Conservation (phyloP, 2,888 invertebrate genomes). For the Brachylomia viminalis region DNA sequence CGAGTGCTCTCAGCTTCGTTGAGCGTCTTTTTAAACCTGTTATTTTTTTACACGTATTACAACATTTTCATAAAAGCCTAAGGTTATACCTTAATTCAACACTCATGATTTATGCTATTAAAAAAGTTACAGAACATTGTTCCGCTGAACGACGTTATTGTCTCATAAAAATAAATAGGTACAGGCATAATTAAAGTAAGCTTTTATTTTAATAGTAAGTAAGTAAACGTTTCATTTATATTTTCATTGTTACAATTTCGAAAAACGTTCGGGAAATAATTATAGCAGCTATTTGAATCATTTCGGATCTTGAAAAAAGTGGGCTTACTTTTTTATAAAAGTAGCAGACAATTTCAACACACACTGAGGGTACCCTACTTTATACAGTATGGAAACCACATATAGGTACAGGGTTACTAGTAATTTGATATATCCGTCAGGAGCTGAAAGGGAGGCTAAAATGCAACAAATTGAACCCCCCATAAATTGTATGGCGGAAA, state of each 20-base stretch:
- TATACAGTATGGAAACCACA: too few relatives aligned
- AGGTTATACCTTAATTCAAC: not conserved
- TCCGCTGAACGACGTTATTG: constrained; percentile 10
- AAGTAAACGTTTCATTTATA: not conserved
- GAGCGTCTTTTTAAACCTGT: not conserved
- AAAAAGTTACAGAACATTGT: constrained; percentile 31
- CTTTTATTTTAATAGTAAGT: not conserved
- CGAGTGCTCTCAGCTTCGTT: not conserved
- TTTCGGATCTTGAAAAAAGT: not conserved
- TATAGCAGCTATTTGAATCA: not conserved
- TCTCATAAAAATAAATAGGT: constrained; percentile 21
- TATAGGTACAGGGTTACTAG: too few relatives aligned
- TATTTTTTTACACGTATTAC: not conserved
- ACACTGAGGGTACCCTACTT: not conserved
- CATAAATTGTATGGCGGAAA: too few relatives aligned
- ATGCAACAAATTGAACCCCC: too few relatives aligned
- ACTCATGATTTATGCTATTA: constrained; percentile 34
- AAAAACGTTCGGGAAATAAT: too few relatives aligned
- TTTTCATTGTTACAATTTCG: not conserved
- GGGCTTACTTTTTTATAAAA: not conserved
- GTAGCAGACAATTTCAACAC: not conserved
- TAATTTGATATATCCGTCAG: too few relatives aligned
- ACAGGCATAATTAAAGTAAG: constrained; percentile 12
- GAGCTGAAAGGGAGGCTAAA: too few relatives aligned
- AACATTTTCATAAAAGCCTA: constrained; percentile 20